Base-by-base conservation (phyloP, 2,113 vertebrate species). In the Columbina picui region DNA sequence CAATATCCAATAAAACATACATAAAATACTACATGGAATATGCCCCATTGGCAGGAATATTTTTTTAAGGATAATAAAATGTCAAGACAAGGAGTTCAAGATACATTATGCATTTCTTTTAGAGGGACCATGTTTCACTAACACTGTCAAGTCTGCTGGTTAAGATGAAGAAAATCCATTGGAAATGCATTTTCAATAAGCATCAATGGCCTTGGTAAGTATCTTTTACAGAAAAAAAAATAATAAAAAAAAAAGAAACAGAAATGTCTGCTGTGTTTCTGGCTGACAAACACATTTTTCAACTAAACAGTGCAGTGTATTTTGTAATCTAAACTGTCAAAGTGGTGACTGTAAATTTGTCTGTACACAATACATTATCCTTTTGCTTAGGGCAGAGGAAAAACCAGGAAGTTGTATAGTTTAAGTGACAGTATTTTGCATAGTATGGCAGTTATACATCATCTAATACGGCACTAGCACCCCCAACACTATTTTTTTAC, bases 111-210 rank as follows among this genome's bases (percentile, higher is more conserved):
- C 22, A 86, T 55, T 74, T 77, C 39, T 94, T 85, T 82, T 70
- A 89, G 67, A 94, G 56, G 34, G 39, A 70, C 45, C 60, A 64
- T 55, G 61, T 32, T 70, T 76, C 79, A 92, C 59, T 64, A 86
- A 77, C 57, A 79, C 47, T 60, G 45, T 76, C 92, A 93, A 68
- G 52, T 36, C 56, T 77, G 39, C 61, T 90, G 60, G 71, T 68
- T 73, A 94, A 86, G 57, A 96, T 84, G n/a, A 88, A 94, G 39
- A 93, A 82, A 88, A 89, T 32, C 39, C 71, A 91, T 53, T 81
- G 63, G 52, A 94, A 96, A 94, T 49, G 65, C 59, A 89, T 91
- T 90, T 97, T 89, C 87, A 92, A 60, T 82, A 87, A 93, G 36
- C 82, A 90, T 41, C 63, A 73, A 34, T 41, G 41, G 53, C 41